Percentiles rank a stretch among this genome's conserved stretches.
Evolutionary conservation across 1,140 invertebrate genomes (phyloP).

Genomic region (Brachionus paranguensis): DNA sequence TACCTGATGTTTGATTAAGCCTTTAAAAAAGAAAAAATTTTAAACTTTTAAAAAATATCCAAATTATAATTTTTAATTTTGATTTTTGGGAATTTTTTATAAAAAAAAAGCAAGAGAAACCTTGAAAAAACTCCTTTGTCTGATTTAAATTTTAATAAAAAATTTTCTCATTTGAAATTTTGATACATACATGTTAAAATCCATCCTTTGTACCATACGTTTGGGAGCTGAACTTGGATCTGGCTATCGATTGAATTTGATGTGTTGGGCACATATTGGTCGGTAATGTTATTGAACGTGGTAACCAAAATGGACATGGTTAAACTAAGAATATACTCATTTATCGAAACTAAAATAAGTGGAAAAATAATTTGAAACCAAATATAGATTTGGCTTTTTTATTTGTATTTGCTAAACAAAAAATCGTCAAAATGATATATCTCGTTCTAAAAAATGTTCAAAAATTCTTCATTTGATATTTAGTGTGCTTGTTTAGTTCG

Average conservation of each 20-base stretch:
- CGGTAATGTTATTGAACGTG: background rate
- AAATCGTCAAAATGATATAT: background rate
- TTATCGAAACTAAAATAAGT: background rate
- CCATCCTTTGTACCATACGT: constrained; percentile 10
- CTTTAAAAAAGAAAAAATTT: too few species aligned
- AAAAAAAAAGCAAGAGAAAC: too few species aligned
- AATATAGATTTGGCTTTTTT: background rate
- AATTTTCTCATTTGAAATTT: too few species aligned
- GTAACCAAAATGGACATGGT: background rate
- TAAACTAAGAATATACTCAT: background rate
- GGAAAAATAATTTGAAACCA: background rate
- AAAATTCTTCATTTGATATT: background rate
- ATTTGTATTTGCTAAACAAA: background rate
- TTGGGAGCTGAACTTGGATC: background rate
- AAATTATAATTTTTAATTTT: too few species aligned
- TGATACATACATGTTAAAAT: constrained; percentile 26
- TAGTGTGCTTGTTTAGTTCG: background rate
- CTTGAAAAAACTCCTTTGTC: too few species aligned
- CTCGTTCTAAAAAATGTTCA: background rate
- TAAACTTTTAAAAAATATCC: too few species aligned
- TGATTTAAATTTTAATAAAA: too few species aligned
- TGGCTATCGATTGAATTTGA: background rate
- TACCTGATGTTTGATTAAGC: too few species aligned
- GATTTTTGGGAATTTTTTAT: too few species aligned
- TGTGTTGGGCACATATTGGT: background rate